Percentiles rank a stretch among this genome's conserved stretches.
phyloP scores from a whole-genome alignment of 2,888 invertebrate genomes.

The Scrobipalpa atriplicella region DNA sequence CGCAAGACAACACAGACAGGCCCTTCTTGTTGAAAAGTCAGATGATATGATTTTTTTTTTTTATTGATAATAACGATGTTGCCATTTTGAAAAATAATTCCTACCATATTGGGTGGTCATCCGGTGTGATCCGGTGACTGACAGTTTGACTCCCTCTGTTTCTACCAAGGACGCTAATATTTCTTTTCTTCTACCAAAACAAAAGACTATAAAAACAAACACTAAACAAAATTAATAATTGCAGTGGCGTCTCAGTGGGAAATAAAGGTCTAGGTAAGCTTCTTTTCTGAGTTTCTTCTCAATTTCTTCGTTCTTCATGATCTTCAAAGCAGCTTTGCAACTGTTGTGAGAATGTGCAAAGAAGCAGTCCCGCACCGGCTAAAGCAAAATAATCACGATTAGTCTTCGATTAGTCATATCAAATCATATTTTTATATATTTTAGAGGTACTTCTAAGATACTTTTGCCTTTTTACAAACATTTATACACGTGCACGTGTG shows the following conservation, averaged over 20 bases:
- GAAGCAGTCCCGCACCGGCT: slow-evolving; percentile 79
- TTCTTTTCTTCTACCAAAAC: neutral
- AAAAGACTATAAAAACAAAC: neutral
- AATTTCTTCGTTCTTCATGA: slow-evolving; percentile 75
- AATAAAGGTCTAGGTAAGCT: slow-evolving; percentile 74
- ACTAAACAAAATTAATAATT: slow-evolving; percentile 32
- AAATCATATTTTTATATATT: too few species aligned
- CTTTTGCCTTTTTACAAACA: too few species aligned
- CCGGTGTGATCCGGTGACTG: neutral
- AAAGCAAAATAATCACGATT: slow-evolving; percentile 36
- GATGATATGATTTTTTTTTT: too few species aligned
- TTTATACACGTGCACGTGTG: too few species aligned
- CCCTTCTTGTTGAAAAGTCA: slow-evolving; percentile 52
- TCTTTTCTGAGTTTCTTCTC: slow-evolving; percentile 75
- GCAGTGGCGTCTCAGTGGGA: slow-evolving; percentile 71
- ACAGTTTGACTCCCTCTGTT: neutral
- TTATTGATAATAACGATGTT: slow-evolving; percentile 58
- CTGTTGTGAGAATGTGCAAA: slow-evolving; percentile 78
- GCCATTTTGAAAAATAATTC: slow-evolving; percentile 39
- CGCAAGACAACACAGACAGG: slow-evolving; percentile 38
- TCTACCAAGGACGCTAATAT: neutral
- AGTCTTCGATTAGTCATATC: neutral
- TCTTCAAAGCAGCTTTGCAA: slow-evolving; percentile 77
- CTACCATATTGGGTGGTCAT: neutral
- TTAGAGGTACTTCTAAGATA: too few species aligned